Base-by-base conservation (phyloP, 1,140 invertebrate species). In the Eurosta solidaginis region DNA sequence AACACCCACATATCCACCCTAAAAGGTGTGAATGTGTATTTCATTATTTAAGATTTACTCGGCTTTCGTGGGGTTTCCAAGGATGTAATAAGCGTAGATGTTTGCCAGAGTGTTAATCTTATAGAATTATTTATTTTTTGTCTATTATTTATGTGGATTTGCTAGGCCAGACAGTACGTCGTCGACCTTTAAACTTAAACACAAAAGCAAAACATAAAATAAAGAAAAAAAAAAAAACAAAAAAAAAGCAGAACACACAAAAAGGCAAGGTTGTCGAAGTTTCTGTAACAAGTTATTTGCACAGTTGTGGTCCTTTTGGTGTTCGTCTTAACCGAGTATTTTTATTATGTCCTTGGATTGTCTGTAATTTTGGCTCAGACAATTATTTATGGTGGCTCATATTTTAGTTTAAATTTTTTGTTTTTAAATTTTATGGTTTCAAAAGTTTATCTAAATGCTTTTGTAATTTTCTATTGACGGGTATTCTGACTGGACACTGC, bases 111-210 rank as follows among this genome's bases (percentile, higher is more conserved):
- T 20, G 5, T 63, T 63, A 20, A n/a, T n/a, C n/a, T 47, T 47
- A 47, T 47, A 17, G 14, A 47, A 12, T 47, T 47, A 68, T 22
- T 40, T 68, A 40, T 22, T 68, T 68, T 68, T 40, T 17, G 3
- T 20, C 20, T n/a, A n/a, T 68, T n/a, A 68, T 68, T 68, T 68
- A 1, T 68, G 59, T 10, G 59, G 59, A 17, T 20, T 68, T 68
- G n/a, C 59, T 68, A 33, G 59, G 59, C 59, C 36, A 68, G 59
- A 68, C 59, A 40, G 7, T 68, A 42, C 59, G 59, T 68, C 59
- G 59, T 17, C 36, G 59, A 68, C 59, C 59, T 68, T 40, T 68
- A 20, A 42, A 68, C 40, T 68, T 40, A 40, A 68, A 68, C n/a
- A 20, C 17, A 68, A 22, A 36, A 25, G 5, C 27, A 42, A 47